These are phyloP conservation scores for Drosophila acutilabella DNA, from an alignment of 2,888 invertebrate genomes.

Conservation along the genomic window DNA sequence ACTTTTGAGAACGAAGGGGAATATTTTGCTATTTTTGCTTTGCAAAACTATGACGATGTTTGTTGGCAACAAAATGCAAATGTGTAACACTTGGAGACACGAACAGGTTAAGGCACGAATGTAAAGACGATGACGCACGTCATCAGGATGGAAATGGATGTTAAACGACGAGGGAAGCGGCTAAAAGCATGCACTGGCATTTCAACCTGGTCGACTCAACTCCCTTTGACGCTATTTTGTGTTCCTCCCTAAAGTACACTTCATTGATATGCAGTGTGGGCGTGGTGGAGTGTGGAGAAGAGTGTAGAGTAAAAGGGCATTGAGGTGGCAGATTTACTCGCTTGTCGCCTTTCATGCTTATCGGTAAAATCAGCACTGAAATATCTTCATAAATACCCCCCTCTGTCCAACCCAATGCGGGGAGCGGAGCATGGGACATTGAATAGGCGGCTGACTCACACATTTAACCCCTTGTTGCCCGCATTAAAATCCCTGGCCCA, in stretches of 20 bases:
- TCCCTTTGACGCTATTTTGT: constrained; percentile 7
- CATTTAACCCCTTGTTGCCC: constrained; percentile 72
- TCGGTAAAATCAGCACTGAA: constrained; percentile 66
- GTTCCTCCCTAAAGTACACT: constrained; percentile 15
- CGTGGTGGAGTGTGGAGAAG: background rate
- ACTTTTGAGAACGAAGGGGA: constrained; percentile 64
- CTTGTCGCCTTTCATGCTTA: constrained; percentile 70
- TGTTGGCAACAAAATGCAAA: constrained; percentile 65
- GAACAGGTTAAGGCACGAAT: constrained; percentile 45
- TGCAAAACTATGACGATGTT: constrained; percentile 37
- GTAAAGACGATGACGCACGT: constrained; percentile 66
- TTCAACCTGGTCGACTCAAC: constrained; percentile 19
- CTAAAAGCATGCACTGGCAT: constrained; percentile 49
- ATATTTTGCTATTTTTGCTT: constrained; percentile 48
- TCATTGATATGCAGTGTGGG: constrained; percentile 63
- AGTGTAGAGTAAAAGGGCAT: background rate
- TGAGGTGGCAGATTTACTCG: constrained; percentile 33
- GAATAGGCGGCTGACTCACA: constrained; percentile 61
- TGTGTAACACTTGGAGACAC: constrained; percentile 71
- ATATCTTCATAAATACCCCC: constrained; percentile 69
- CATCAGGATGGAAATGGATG: constrained; percentile 52
- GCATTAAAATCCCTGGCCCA: constrained; percentile 33
- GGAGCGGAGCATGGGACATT: constrained; percentile 15
- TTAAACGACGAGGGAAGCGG: constrained; percentile 39
- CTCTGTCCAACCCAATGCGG: background rate